Evolutionary conservation across 1,140 invertebrate species (phyloP).

Genomic region (Conus ventricosus): DNA sequence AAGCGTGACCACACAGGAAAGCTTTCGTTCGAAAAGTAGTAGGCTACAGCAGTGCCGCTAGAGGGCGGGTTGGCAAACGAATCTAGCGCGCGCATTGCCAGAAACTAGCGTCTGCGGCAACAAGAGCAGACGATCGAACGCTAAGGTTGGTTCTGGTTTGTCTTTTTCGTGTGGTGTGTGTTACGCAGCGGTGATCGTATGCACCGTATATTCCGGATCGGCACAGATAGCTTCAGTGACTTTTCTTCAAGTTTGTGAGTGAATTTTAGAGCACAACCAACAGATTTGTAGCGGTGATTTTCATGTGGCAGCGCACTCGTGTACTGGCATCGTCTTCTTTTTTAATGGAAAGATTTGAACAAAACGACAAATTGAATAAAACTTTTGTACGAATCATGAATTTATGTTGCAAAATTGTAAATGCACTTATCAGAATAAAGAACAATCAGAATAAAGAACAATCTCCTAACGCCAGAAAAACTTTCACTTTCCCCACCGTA

Average conservation of each 20-base stretch:
- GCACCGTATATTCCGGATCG: not conserved
- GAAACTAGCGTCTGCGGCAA: slow-evolving; percentile 39
- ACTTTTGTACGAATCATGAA: not conserved
- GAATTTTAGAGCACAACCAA: too few species aligned
- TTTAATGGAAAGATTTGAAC: not conserved
- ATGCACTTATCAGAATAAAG: too few species aligned
- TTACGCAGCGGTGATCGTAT: not conserved
- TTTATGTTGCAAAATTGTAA: too few species aligned
- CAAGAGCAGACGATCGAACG: slow-evolving; percentile 17
- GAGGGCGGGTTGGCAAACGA: not conserved
- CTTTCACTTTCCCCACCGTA: too few species aligned
- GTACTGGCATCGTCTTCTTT: not conserved
- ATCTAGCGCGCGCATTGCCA: slow-evolving; percentile 27
- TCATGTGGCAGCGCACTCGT: not conserved
- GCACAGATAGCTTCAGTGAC: too few species aligned
- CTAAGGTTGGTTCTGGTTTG: not conserved
- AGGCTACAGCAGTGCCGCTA: not conserved
- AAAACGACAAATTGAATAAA: not conserved
- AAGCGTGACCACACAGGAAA: too few species aligned
- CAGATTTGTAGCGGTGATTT: too few species aligned
- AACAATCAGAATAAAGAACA: too few species aligned
- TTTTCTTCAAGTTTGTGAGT: too few species aligned
- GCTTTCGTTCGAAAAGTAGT: too few species aligned
- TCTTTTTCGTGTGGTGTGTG: not conserved
- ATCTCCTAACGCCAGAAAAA: too few species aligned